Conservation (phyloP, 2,113 vertebrate genomes). For the Nanorana parkeri region DNA sequence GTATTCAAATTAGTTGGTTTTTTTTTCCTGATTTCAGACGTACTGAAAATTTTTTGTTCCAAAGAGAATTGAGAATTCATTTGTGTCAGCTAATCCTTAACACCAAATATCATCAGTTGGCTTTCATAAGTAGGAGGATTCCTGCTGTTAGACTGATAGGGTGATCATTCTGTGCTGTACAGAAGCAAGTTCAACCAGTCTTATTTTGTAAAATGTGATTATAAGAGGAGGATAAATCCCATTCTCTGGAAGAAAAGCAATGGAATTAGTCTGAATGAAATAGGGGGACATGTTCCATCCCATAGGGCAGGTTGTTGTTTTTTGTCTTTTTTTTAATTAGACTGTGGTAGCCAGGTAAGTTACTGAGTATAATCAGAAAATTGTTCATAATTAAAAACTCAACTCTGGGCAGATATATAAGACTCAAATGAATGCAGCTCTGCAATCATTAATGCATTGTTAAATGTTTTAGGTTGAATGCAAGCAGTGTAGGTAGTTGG, state of each 20-base stretch:
- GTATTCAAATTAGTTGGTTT: conserved; percentile 36
- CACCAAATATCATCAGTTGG: conserved; percentile 39
- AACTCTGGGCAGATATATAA: too few relatives aligned
- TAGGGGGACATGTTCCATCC: conserved; percentile 15
- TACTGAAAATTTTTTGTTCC: conserved; percentile 21
- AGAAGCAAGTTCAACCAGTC: conserved; percentile 48
- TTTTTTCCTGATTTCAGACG: conserved; percentile 13
- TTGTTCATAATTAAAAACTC: too few relatives aligned
- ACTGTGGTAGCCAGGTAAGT: too few relatives aligned
- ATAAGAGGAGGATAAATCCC: conserved; percentile 33
- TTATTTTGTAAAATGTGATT: conserved; percentile 55
- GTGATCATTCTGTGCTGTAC: conserved; percentile 44
- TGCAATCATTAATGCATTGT: too few relatives aligned
- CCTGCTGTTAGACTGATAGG: conserved; percentile 51
- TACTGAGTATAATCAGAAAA: too few relatives aligned
- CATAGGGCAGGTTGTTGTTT: neutral
- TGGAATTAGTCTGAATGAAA: conserved; percentile 45
- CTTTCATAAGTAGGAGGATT: conserved; percentile 48
- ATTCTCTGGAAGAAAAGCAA: conserved; percentile 33
- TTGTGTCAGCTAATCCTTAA: conserved; percentile 55
- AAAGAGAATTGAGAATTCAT: conserved; percentile 36
- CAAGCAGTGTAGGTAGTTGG: too few relatives aligned
- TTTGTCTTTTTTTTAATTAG: too few relatives aligned
- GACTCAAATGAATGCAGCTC: too few relatives aligned
- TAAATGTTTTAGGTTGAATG: too few relatives aligned